Evolutionary conservation across 2,888 invertebrate species (phyloP), one percentile per base, ranked within the genome.

Genomic region (Epiperipatus broadwayi): DNA sequence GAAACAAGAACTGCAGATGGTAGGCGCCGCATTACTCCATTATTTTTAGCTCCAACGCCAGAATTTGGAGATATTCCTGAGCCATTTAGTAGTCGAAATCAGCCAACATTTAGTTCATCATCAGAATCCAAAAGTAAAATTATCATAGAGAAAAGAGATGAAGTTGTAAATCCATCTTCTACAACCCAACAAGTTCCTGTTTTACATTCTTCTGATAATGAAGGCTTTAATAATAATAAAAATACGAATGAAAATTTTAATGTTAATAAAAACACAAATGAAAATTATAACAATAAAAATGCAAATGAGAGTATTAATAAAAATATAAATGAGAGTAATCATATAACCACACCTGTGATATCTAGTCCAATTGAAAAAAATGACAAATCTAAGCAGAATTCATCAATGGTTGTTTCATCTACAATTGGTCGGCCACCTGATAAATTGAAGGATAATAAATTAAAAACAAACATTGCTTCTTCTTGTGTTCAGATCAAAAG

Each of bases 1-100:
- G 91, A 93, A 64, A 87, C 84, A 0, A 69, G 83, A 46, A 80
- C 87, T 3, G 78, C 85, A 1, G 91, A 93, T 61, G 97, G 95
- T 21, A 79, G 84, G 60, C 66, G 95, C 29, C 69, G 95, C 44
- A 97, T 97, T 47, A 95, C 91, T 5, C 95, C 95, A 0, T 83
- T 95, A 62, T 87, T 85, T 56, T 75, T 95, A 51, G 81, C 85
- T 15, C 69, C 71, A 3, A 67, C 69, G 37, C 61, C 64, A 1
- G 76, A 75, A 49, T 69, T 72, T 35, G 32, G 40, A 33, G 40
- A 40, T 18, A 36, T 38, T 21, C 55, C 55, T 15, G 43, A 48
- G 12, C 55, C 55, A 7, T 53, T 50, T 44, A 38, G 42, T 20
- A 40, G 39, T 10, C 46, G 34, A 37, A 43, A 35, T 25, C 47